A percentile compares a stretch with the other conserved stretches of the same genome.
Conservation (phyloP, 2,113 vertebrate genomes). For the Tautogolabrus adspersus region DNA sequence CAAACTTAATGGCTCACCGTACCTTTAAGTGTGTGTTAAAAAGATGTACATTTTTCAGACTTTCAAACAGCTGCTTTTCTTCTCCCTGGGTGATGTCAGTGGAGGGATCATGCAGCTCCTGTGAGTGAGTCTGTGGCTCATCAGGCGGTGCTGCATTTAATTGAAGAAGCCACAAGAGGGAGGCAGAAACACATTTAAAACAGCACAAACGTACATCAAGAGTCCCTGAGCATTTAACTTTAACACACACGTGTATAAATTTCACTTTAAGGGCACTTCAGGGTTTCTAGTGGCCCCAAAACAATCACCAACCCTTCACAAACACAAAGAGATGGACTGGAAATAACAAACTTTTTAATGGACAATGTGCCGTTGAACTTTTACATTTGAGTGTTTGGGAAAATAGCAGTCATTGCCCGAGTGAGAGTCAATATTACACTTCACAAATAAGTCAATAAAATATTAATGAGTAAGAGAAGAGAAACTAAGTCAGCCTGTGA, state of each 20-base stretch:
- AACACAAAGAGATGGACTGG: conserved; percentile 9
- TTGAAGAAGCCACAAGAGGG: conserved; percentile 72
- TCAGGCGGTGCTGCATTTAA: conserved; percentile 43
- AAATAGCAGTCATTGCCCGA: background rate
- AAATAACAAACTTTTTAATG: background rate
- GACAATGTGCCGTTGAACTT: background rate
- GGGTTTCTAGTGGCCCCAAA: background rate
- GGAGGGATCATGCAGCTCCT: background rate
- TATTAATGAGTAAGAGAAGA: conserved; percentile 72
- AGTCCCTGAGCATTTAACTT: conserved; percentile 12
- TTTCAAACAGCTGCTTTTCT: background rate
- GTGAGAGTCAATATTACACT: conserved; percentile 21
- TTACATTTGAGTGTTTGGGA: background rate
- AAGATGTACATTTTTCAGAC: too few relatives aligned
- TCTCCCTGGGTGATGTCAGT: background rate
- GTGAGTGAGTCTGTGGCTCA: background rate
- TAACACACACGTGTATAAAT: conserved; percentile 4
- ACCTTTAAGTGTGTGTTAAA: too few relatives aligned
- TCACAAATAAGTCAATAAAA: conserved; percentile 65
- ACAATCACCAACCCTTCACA: conserved; percentile 18
- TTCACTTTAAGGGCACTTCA: conserved; percentile 3
- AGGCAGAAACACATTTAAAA: conserved; percentile 52
- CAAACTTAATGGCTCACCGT: too few relatives aligned
- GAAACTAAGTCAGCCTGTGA: conserved; percentile 64
- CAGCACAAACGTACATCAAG: conserved; percentile 16